These are phyloP conservation scores for Ranitomeya variabilis DNA, from an alignment of 2,113 vertebrate species.

Conservation along the genomic window DNA sequence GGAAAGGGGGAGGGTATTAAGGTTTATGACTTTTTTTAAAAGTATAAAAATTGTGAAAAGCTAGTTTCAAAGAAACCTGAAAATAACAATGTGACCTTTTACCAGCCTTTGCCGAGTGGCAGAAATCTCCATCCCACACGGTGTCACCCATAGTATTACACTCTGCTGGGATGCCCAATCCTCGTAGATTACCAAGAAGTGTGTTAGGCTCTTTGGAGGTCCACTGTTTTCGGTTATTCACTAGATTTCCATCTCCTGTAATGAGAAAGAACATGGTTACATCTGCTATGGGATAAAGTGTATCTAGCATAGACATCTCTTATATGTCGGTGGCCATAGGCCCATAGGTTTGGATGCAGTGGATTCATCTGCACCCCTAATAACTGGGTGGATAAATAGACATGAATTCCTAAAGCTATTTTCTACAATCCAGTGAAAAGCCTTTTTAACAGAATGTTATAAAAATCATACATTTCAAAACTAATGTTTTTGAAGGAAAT, in stretches of 20 bases:
- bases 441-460: too few relatives aligned
- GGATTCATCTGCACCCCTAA: too few relatives aligned
- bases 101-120: neutral
- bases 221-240: slow-evolving; percentile 72
- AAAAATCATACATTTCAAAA: too few relatives aligned
- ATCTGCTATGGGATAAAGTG: slow-evolving; percentile 13
- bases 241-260: neutral
- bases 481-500: too few relatives aligned
- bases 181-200: slow-evolving; percentile 72
- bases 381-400: too few relatives aligned
- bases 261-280: neutral
- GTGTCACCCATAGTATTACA: slow-evolving; percentile 54
- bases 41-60: too few relatives aligned
- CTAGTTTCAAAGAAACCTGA: too few relatives aligned
- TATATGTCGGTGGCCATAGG: too few relatives aligned
- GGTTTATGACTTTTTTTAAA: too few relatives aligned
- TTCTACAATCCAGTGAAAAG: too few relatives aligned
- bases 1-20: too few relatives aligned
- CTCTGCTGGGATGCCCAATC: slow-evolving; percentile 68
- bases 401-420: too few relatives aligned
- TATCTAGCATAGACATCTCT: neutral
- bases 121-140: slow-evolving; percentile 60
- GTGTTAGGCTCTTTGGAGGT: slow-evolving; percentile 70
- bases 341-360: neutral
- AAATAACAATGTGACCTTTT: neutral